These are phyloP conservation scores for Isichthys henryi DNA, from an alignment of 2,113 vertebrate genomes.

Conservation along the genomic window DNA sequence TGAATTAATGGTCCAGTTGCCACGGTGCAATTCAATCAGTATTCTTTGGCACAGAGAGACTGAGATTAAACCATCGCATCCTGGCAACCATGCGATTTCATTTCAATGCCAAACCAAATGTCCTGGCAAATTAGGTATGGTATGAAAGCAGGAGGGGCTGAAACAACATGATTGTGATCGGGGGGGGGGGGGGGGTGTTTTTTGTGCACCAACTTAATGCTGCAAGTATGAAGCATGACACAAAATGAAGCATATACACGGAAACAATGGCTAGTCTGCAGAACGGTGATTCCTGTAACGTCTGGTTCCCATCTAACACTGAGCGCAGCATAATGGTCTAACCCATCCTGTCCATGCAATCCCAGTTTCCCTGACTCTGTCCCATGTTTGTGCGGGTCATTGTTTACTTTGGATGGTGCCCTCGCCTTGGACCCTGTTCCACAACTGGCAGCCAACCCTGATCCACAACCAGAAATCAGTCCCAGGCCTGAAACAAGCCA, in stretches of 20 bases:
- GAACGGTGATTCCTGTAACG: not conserved
- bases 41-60: conserved; percentile 6
- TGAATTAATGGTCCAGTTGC: not conserved
- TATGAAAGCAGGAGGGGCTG: not conserved
- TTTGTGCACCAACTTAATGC: not conserved
- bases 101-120: conserved; percentile 5
- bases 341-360: no score
- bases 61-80: conserved; percentile 13
- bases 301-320: not conserved
- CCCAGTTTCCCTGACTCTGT: not conserved
- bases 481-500: not conserved
- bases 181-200: not conserved
- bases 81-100: conserved; percentile 3
- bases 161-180: not conserved
- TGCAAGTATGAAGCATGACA: not conserved
- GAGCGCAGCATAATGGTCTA: not conserved
- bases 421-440: not conserved
- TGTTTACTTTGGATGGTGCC: not conserved
- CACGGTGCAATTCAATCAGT: conserved; percentile 1
- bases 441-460: not conserved
- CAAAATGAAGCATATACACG: not conserved
- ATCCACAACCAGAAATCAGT: not conserved
- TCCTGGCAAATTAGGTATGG: conserved; percentile 4
- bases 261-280: not conserved
- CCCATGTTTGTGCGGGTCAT: not conserved